Percentiles rank a stretch among this genome's conserved stretches.
These are phyloP conservation scores for Phoxinus dragarum DNA, from an alignment of 2,797 vertebrate genomes.

Conservation along the genomic window DNA sequence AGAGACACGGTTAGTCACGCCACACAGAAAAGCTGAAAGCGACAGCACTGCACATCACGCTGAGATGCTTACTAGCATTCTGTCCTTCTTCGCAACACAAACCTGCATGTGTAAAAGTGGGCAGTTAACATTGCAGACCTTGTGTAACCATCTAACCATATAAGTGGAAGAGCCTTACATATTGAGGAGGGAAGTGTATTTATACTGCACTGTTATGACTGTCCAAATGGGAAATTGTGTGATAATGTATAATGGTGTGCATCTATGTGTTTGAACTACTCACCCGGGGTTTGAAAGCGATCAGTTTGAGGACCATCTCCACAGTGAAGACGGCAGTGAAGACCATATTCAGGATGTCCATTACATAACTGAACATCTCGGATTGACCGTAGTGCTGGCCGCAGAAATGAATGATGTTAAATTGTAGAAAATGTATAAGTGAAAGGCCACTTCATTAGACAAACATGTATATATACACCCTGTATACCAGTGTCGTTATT, in stretches of 20 bases:
- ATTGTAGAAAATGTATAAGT: not conserved
- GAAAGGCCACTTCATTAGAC: not conserved
- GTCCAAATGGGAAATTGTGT: not conserved
- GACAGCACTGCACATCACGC: slow-evolving; percentile 65
- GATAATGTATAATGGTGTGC: not conserved
- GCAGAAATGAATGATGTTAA: not conserved
- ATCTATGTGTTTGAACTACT: slow-evolving; percentile 62
- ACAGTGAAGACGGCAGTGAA: slow-evolving; percentile 98
- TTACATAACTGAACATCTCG: slow-evolving; percentile 93
- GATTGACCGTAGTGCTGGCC: slow-evolving; percentile 96
- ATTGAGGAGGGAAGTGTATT: not conserved
- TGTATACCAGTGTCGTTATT: not conserved
- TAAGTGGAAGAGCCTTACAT: not conserved
- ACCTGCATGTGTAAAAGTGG: slow-evolving; percentile 65
- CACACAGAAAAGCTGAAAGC: slow-evolving; percentile 29
- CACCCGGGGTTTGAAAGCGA: slow-evolving; percentile 99
- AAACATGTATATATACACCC: not conserved
- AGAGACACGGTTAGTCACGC: slow-evolving; percentile 10
- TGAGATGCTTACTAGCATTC: slow-evolving; percentile 78
- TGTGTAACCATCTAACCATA: not conserved
- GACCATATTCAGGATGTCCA: slow-evolving; percentile 99
- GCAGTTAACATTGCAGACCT: not conserved
- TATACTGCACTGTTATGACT: not conserved
- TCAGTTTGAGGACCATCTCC: slow-evolving; percentile 98
- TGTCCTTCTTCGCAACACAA: slow-evolving; percentile 80